Percentiles rank a stretch among this genome's conserved stretches.
Evolutionary conservation across 2,888 invertebrate genomes (phyloP).

Genomic region (Piscicola geometra): DNA sequence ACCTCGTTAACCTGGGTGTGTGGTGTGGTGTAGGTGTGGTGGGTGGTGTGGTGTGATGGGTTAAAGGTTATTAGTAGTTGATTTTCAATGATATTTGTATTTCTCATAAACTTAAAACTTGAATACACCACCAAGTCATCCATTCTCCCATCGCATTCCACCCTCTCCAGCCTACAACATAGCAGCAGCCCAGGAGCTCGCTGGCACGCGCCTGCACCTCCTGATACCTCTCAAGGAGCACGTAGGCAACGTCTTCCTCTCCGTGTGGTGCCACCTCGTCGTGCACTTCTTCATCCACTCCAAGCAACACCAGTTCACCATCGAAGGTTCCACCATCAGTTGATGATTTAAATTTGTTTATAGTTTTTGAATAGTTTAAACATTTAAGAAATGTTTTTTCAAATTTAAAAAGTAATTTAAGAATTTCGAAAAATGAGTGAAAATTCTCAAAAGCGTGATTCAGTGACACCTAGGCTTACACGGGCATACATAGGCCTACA

Average conservation of each 20-base stretch:
- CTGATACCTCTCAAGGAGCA: conserved; percentile 17
- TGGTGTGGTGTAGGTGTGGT: too few species aligned
- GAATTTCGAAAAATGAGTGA: background rate
- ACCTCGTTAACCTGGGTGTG: conserved; percentile 26
- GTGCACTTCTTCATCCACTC: conserved; percentile 15
- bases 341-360: background rate
- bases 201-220: background rate
- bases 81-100: too few species aligned
- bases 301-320: conserved; percentile 9
- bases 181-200: background rate
- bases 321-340: conserved; percentile 7
- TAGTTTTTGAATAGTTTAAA: background rate
- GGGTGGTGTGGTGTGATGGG: too few species aligned
- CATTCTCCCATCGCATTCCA: too few species aligned
- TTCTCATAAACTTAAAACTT: too few species aligned
- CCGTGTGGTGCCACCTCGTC: conserved; percentile 21
- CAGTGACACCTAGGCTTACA: too few species aligned
- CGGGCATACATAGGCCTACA: too few species aligned
- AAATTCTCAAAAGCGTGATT: too few species aligned
- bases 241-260: conserved; percentile 17
- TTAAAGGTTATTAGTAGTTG: too few species aligned
- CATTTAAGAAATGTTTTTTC: background rate
- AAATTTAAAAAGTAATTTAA: background rate
- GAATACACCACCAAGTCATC: too few species aligned
- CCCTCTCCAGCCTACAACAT: conserved; percentile 12